phyloP scores from a whole-genome alignment of 2,888 invertebrate genomes.

The Netelia virgata region DNA sequence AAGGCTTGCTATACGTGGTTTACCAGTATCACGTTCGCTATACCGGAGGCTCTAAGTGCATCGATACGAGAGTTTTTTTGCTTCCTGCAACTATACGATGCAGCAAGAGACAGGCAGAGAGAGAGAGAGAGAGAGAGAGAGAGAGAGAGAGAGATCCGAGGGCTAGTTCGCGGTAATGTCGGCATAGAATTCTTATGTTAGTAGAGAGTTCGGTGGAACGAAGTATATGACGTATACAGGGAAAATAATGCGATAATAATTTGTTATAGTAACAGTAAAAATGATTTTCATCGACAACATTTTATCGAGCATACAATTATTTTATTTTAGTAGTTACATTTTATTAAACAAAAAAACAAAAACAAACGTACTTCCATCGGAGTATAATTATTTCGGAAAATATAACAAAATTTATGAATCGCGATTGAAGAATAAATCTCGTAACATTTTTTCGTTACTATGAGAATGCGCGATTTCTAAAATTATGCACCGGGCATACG shows the following conservation, averaged over 20 bases:
- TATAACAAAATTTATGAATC: neutral
- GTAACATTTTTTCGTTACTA: neutral
- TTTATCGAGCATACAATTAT: neutral
- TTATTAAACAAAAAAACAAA: too few relatives aligned
- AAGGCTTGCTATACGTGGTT: constrained; percentile 40
- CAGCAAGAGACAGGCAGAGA: neutral
- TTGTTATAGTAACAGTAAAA: neutral
- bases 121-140: neutral
- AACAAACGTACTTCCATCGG: too few relatives aligned
- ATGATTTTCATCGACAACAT: neutral
- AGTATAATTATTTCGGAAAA: neutral
- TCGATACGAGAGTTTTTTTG: constrained; percentile 36
- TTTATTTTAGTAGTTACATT: too few relatives aligned
- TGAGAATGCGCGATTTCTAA: neutral
- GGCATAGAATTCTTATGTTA: constrained; percentile 29
- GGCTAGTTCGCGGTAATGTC: constrained; percentile 1
- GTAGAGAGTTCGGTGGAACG: neutral
- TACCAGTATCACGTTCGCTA: constrained; percentile 22
- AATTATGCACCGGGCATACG: too few relatives aligned
- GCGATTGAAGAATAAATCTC: too few relatives aligned
- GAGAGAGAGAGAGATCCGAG: neutral
- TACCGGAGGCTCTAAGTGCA: constrained; percentile 46
- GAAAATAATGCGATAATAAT: constrained; percentile 1
- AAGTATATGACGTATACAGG: constrained; percentile 3
- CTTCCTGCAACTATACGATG: constrained; percentile 2